These are phyloP conservation scores for Megaustenia siamemsis DNA, from an alignment of 2,888 invertebrate genomes.

Conservation along the genomic window DNA sequence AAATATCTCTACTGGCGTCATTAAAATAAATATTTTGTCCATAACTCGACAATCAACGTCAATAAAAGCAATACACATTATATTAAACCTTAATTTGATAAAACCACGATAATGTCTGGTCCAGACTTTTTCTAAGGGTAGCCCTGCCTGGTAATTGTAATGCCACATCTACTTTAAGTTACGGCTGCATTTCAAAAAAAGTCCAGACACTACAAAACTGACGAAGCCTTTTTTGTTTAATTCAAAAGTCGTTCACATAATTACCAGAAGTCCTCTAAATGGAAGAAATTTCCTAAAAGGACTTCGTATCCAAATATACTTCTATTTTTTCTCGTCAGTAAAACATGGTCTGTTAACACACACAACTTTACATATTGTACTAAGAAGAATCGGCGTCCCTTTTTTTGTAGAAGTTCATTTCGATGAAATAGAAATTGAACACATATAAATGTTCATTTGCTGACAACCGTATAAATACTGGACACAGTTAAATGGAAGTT, in stretches of 20 bases:
- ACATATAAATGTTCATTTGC: not conserved
- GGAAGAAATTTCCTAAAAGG: conserved; percentile 18
- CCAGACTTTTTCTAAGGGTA: not conserved
- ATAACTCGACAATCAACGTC: no score
- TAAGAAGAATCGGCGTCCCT: not conserved
- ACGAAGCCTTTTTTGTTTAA: conserved; percentile 7
- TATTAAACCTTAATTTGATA: no score
- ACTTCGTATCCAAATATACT: conserved; percentile 6
- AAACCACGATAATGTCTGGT: no score
- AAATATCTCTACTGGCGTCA: no score
- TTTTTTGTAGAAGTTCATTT: not conserved
- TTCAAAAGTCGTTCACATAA: conserved; percentile 14
- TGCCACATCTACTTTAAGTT: not conserved
- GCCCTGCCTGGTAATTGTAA: not conserved
- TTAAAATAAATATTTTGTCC: no score
- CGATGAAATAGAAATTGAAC: not conserved
- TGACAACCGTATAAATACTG: not conserved
- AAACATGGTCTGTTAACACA: not conserved
- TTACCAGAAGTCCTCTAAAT: conserved; percentile 17
- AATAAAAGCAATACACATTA: no score
- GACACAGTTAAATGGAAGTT: no score
- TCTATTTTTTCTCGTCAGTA: not conserved
- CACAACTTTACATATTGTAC: not conserved
- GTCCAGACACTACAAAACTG: not conserved
- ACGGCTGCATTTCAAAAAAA: not conserved